Percentiles rank a stretch among this genome's conserved stretches.
Conservation (phyloP, 2,797 vertebrate species). For the Etheostoma perlongum region DNA sequence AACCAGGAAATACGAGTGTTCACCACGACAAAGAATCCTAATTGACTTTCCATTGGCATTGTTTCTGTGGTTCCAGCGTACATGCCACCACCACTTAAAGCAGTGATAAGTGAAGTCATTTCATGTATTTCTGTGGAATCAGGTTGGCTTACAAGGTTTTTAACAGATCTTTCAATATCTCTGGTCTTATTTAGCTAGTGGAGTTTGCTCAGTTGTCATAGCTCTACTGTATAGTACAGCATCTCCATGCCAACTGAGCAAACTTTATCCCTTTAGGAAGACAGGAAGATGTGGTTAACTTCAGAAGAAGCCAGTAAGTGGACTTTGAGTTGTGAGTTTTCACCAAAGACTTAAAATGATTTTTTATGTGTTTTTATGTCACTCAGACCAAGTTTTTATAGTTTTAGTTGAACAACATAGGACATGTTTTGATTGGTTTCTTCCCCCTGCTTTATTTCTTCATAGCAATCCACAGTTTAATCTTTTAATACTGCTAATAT, state of each 20-base stretch:
- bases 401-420: neutral
- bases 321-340: neutral
- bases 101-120: too few relatives aligned
- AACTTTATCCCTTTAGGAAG: neutral
- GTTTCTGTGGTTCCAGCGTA: too few relatives aligned
- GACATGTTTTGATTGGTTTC: slow-evolving; percentile 8
- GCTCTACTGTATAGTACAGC: neutral
- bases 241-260: slow-evolving; percentile 21
- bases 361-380: neutral
- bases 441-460: neutral
- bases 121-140: too few relatives aligned
- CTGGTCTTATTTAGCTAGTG: neutral
- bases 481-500: neutral
- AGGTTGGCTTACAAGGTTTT: neutral
- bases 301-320: neutral
- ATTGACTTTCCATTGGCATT: too few relatives aligned
- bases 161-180: neutral
- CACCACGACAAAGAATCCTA: too few relatives aligned
- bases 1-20: too few relatives aligned
- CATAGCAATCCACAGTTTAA: neutral
- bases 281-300: neutral
- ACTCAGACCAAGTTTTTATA: neutral
- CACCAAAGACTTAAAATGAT: neutral
- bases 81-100: too few relatives aligned
- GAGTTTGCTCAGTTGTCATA: slow-evolving; percentile 13